phyloP scores from a whole-genome alignment of 2,113 vertebrate species.

The Nothobranchius furzeri region DNA sequence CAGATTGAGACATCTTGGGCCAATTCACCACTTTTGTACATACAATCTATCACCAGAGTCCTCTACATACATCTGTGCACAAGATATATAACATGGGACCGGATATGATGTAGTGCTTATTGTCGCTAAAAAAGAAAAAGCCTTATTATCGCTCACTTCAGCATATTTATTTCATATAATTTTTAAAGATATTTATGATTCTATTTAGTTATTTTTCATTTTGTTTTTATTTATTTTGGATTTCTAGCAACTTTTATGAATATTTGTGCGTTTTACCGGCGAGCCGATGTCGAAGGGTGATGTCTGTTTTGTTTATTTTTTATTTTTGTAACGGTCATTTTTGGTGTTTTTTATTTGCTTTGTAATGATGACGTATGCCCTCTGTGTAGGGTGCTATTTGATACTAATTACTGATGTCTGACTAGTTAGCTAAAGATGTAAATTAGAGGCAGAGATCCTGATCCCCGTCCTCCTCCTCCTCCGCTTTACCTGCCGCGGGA shows the following conservation, averaged over 20 bases:
- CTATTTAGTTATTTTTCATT: slow-evolving; percentile 75
- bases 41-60: slow-evolving; percentile 65
- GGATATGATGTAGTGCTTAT: slow-evolving; percentile 74
- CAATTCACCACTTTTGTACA: slow-evolving; percentile 67
- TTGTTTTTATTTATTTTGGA: slow-evolving; percentile 66
- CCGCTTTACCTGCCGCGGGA: slow-evolving; percentile 25
- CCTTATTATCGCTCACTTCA: slow-evolving; percentile 79
- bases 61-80: slow-evolving; percentile 73
- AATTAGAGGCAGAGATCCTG: slow-evolving; percentile 62
- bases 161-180: slow-evolving; percentile 73
- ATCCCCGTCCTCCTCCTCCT: slow-evolving; percentile 3
- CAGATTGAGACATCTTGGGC: slow-evolving; percentile 31
- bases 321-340: slow-evolving; percentile 51
- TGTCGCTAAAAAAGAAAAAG: slow-evolving; percentile 65
- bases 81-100: slow-evolving; percentile 66
- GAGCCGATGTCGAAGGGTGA: slow-evolving; percentile 69
- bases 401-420: slow-evolving; percentile 78
- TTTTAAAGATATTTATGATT: slow-evolving; percentile 72
- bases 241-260: slow-evolving; percentile 68
- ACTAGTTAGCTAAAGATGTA: slow-evolving; percentile 73
- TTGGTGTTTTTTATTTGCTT: slow-evolving; percentile 75
- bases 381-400: slow-evolving; percentile 77
- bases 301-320: slow-evolving; percentile 58
- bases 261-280: slow-evolving; percentile 66
- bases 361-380: slow-evolving; percentile 61